phyloP scores from a whole-genome alignment of 2,888 invertebrate genomes.

The Abrostola triplasia region DNA sequence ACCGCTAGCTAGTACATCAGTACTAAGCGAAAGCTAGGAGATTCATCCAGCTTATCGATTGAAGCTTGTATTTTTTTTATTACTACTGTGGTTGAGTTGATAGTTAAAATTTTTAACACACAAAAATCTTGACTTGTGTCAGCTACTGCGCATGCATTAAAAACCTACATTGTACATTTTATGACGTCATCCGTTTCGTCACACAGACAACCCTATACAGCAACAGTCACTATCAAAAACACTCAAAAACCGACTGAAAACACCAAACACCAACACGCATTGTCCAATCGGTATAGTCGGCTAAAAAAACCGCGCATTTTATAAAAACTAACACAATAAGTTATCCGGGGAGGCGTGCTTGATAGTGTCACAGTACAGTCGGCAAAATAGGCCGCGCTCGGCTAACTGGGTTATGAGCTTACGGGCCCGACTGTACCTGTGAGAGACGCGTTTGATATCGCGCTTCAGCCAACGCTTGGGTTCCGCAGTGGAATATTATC shows the following conservation, averaged over 20 bases:
- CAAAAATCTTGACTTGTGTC: too few species aligned
- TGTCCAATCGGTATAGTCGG: neutral
- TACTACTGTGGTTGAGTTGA: too few species aligned
- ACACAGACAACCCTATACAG: too few species aligned
- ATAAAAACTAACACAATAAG: constrained; percentile 51
- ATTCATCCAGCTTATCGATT: too few species aligned
- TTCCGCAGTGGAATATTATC: constrained; percentile 31
- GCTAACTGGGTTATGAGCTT: constrained; percentile 66
- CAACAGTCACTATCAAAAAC: neutral
- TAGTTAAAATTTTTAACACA: too few species aligned
- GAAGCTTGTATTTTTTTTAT: too few species aligned
- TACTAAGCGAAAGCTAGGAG: too few species aligned
- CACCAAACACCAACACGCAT: neutral
- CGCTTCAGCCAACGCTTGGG: constrained; percentile 38
- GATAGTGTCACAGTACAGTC: constrained; percentile 63
- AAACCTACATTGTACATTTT: too few species aligned
- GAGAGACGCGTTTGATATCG: constrained; percentile 45
- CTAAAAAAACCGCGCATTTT: constrained; percentile 38
- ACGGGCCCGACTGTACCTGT: constrained; percentile 50
- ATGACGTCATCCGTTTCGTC: too few species aligned
- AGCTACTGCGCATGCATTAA: too few species aligned
- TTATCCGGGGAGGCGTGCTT: constrained; percentile 53
- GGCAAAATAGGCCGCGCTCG: constrained; percentile 59
- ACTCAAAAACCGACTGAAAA: neutral
- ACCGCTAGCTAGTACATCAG: too few species aligned